A percentile compares a stretch with the other conserved stretches of the same genome.
These are phyloP conservation scores for Camponotus vicinus DNA, from an alignment of 1,140 invertebrate genomes.

Conservation along the genomic window DNA sequence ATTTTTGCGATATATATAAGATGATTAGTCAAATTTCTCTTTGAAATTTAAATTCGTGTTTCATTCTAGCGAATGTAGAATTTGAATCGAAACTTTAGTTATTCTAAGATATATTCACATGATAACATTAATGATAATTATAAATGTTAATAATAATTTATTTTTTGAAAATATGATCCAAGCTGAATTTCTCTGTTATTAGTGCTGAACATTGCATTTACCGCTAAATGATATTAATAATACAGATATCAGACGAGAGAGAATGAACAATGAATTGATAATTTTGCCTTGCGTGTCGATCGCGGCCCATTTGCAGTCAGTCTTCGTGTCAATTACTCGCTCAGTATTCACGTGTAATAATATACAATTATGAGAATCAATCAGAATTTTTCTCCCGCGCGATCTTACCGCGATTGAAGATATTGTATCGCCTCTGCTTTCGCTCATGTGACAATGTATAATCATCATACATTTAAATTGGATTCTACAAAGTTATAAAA, in stretches of 20 bases:
- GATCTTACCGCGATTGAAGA: conserved; percentile 32
- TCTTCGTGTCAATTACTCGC: conserved; percentile 33
- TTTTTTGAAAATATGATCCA: background rate
- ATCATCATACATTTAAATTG: background rate
- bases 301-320: background rate
- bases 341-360: conserved; percentile 1
- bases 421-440: conserved; percentile 5
- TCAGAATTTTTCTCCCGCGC: background rate
- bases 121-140: background rate
- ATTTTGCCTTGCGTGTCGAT: conserved; percentile 7
- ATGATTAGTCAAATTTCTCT: background rate
- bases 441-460: background rate
- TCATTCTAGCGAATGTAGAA: background rate
- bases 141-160: background rate
- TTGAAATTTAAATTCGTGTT: background rate
- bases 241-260: background rate
- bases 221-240: background rate
- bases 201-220: background rate
- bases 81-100: background rate
- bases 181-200: background rate
- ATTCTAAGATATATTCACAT: background rate
- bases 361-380: conserved; percentile 28
- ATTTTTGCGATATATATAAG: background rate
- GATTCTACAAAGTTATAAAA: background rate
- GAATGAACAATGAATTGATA: background rate